Evolutionary conservation across 2,888 invertebrate genomes (phyloP), one percentile per base, ranked within the genome.

Genomic region (Tribolium freemani): DNA sequence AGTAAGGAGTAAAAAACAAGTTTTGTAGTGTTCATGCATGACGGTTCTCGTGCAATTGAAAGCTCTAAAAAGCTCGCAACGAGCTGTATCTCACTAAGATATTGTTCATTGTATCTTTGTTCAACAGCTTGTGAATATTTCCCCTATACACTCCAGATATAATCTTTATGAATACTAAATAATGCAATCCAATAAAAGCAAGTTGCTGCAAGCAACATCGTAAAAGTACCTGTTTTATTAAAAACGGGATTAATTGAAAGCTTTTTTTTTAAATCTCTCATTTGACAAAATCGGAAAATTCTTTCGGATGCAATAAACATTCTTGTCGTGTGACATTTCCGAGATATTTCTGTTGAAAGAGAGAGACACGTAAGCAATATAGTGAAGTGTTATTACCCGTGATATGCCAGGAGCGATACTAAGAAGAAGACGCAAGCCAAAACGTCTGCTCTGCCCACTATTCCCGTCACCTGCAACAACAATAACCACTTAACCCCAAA

Each of bases 391-490:
- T 61, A 60, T 91, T 87, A 94, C 94, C 93, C 93, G 83, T 94
- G 93, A 87, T 95, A 96, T 53, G 92, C 90, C 44, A 95, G 89
- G 75, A 96, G 90, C 0, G 95, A 93, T 72, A 94, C 88, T 5
- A 96, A 89, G 86, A 95, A 95, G 87, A 96, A 94, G 54, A 94
- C 89, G 80, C 94, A 94, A 4, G 96, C 94, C 69, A 96, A 87
- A 1, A 96, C 92, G 85, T 96, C 96, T 3, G 96, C 96, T 81
- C 96, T 88, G 0, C 96, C 96, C 0, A 96, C 96, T 71, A 95
- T 92, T 69, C 94, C 96, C 1, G 95, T 93, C 69, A 96, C 95
- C 95, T 95, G 90, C 68, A 85, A 86, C 74, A 82, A 83, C 78
- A 78, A 77, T 71, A 67, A 74, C 57, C 70, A 71, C 69, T 72